A percentile compares a stretch with the other conserved stretches of the same genome.
phyloP scores from a whole-genome alignment of 2,888 invertebrate genomes.

The Andrena flavipes region DNA sequence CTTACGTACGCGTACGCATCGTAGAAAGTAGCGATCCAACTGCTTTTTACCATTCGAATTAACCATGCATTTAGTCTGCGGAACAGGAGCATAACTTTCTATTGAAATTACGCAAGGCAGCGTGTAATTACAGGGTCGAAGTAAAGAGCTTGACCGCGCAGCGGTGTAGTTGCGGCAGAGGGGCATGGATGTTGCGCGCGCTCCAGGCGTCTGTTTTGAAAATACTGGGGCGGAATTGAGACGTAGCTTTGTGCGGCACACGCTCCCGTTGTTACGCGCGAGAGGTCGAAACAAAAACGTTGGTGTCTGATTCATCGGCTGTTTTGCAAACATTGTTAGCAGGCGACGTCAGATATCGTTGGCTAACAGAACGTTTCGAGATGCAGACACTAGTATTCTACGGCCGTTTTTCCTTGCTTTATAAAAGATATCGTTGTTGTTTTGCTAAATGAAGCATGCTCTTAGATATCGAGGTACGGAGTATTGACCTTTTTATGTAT shows the following conservation, averaged over 20 bases:
- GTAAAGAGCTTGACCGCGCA: slow-evolving; percentile 5
- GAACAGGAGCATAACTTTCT: slow-evolving; percentile 50
- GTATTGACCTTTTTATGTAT: neutral
- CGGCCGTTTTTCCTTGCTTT: neutral
- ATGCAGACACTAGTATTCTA: neutral
- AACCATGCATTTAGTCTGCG: slow-evolving; percentile 13
- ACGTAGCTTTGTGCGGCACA: slow-evolving; percentile 3
- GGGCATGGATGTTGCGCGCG: too few relatives aligned
- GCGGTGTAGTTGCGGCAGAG: neutral
- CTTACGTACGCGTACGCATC: neutral
- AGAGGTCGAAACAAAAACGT: slow-evolving; percentile 8
- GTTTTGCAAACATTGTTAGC: slow-evolving; percentile 39
- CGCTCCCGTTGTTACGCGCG: neutral
- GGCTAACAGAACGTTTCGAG: neutral
- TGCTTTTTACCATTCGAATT: slow-evolving; percentile 43
- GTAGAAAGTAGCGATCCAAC: slow-evolving; percentile 41
- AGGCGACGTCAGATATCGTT: neutral
- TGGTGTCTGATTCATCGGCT: slow-evolving; percentile 35
- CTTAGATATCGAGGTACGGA: neutral
- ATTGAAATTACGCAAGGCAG: slow-evolving; percentile 47
- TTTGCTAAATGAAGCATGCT: neutral
- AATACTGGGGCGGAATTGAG: slow-evolving; percentile 8
- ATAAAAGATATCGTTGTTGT: neutral
- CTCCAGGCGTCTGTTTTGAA: neutral
- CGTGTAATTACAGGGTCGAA: slow-evolving; percentile 23